These are phyloP conservation scores for Baccha elongata DNA, from an alignment of 2,888 invertebrate genomes.

Conservation along the genomic window DNA sequence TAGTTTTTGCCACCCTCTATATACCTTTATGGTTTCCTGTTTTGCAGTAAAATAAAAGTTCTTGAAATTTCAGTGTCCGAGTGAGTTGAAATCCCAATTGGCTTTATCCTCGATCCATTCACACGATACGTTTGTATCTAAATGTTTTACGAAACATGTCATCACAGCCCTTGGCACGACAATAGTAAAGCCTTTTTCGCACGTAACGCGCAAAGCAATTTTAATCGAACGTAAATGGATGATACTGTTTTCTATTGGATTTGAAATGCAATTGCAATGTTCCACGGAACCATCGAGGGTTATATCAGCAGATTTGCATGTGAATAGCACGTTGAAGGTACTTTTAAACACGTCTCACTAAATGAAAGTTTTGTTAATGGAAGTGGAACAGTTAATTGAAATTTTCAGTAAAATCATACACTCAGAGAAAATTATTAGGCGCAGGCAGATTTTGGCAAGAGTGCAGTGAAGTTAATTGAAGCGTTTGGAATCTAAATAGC, in stretches of 20 bases:
- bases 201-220: slow-evolving; percentile 57
- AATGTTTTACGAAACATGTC: slow-evolving; percentile 58
- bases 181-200: slow-evolving; percentile 51
- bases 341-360: slow-evolving; percentile 59
- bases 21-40: not conserved
- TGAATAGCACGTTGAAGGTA: slow-evolving; percentile 49
- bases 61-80: slow-evolving; percentile 41
- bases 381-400: slow-evolving; percentile 62
- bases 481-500: too few species aligned
- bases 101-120: slow-evolving; percentile 27
- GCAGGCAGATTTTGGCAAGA: too few species aligned
- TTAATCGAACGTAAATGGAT: slow-evolving; percentile 46
- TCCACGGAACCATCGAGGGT: slow-evolving; percentile 42
- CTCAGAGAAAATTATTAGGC: too few species aligned
- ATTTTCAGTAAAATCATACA: slow-evolving; percentile 51
- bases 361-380: slow-evolving; percentile 67
- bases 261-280: slow-evolving; percentile 56
- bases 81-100: slow-evolving; percentile 50
- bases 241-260: slow-evolving; percentile 43
- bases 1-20: not conserved
- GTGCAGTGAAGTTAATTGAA: too few species aligned
- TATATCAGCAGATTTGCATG: slow-evolving; percentile 19
- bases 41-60: too few species aligned
- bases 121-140: slow-evolving; percentile 17
- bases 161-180: not conserved